A percentile compares a stretch with the other conserved stretches of the same genome.
Evolutionary conservation across 2,888 invertebrate species (phyloP).

Genomic region (Acronicta aceris): DNA sequence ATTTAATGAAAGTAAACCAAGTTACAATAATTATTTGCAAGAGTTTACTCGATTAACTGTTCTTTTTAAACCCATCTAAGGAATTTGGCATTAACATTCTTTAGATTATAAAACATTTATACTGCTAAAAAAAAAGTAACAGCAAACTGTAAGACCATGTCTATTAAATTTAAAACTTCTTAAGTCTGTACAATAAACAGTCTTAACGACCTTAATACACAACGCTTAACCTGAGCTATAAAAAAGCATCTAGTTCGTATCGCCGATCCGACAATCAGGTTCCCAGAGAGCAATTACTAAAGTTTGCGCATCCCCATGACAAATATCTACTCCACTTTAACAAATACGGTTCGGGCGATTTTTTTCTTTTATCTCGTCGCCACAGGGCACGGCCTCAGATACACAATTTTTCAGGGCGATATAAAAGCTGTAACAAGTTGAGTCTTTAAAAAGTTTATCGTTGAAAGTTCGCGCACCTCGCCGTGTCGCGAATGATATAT

Average conservation of each 20-base stretch:
- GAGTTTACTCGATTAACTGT: too few relatives aligned
- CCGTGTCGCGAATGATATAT: constrained; percentile 82
- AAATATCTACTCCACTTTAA: constrained; percentile 83
- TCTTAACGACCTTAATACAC: constrained; percentile 29
- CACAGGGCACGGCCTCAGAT: constrained; percentile 79
- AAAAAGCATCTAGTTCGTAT: constrained; percentile 45
- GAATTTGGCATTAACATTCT: too few relatives aligned
- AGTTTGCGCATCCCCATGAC: constrained; percentile 77
- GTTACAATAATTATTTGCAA: too few relatives aligned
- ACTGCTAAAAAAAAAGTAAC: too few relatives aligned
- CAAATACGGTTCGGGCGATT: constrained; percentile 82
- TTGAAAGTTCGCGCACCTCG: constrained; percentile 83
- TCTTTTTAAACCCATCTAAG: too few relatives aligned
- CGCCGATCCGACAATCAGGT: constrained; percentile 62
- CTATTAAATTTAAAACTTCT: constrained; percentile 3
- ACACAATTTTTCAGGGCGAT: constrained; percentile 88
- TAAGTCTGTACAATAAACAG: constrained; percentile 13
- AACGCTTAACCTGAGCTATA: constrained; percentile 25
- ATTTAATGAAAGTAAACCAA: too few relatives aligned
- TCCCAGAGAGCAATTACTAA: constrained; percentile 83
- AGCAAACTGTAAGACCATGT: not conserved
- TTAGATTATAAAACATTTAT: too few relatives aligned
- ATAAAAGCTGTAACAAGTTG: constrained; percentile 79
- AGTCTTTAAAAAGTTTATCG: constrained; percentile 89
- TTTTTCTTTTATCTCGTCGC: constrained; percentile 84